Evolutionary conservation across 2,113 vertebrate genomes (phyloP), one percentile per base, ranked within the genome.

Genomic region (Montifringilla adamsi): DNA sequence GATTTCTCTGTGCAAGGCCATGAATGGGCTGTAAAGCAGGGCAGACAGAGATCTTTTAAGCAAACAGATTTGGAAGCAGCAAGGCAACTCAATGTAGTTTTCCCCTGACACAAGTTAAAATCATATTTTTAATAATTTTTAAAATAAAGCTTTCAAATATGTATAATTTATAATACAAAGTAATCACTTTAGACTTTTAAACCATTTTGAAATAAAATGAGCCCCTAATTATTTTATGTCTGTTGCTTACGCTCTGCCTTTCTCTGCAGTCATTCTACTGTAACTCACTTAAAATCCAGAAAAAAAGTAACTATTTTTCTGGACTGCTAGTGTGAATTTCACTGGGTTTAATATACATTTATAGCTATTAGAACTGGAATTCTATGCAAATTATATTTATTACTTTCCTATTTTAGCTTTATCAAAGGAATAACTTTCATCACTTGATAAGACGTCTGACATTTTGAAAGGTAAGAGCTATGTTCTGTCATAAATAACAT

Each of bases 361-460:
- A 47, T 74, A 92, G 37, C 47, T 89, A 84, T 84, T 96, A 96
- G 87, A 96, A 95, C 22, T 59, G 20, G 26, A 91, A 52, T 75
- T 97, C 96, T 93, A 74, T 89, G 47, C 80, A 97, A 98, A 96
- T 96, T 94, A 68, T 72, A 76, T 97, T 96, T 92, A 97, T 96
- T 95, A 69, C 30, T 95, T 95, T 95, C 91, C 87, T 81, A 88
- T 79, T 85, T 93, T 85, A 95, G 13, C 69, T 94, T 95, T 94
- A 82, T 47, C 52, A 89, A 84, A 96, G 74, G 92, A 97, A 95
- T 96, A 89, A 74, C 31, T 96, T 95, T 93, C 66, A 81, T 84
- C 77, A 90, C 68, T 76, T 93, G 67, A 93, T 90, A 96, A 94
- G 90, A 94, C 12, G 30, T 68, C 92, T 95, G 94, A 95, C 67